A percentile compares a stretch with the other conserved stretches of the same genome.
These are phyloP conservation scores for Drosophila pseudotakahashii DNA, from an alignment of 2,888 invertebrate species.

Conservation along the genomic window DNA sequence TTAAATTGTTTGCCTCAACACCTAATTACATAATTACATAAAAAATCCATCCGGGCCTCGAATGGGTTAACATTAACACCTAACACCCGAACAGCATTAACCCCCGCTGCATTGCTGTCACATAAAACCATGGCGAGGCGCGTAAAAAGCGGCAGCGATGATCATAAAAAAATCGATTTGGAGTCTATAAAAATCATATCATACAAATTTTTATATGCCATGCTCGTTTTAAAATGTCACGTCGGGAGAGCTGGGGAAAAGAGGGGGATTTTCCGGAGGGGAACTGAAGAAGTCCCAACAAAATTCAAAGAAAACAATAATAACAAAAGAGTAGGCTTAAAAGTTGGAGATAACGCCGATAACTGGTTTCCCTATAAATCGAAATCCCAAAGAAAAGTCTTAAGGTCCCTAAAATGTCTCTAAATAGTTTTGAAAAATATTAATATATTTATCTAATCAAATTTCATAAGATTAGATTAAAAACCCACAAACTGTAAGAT, in stretches of 20 bases:
- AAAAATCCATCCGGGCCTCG: slow-evolving; percentile 1
- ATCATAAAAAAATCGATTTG: slow-evolving; percentile 79
- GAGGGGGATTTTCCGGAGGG: slow-evolving; percentile 2
- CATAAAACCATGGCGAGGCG: slow-evolving; percentile 68
- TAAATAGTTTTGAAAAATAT: no score
- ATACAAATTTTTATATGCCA: slow-evolving; percentile 76
- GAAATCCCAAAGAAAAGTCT: not conserved
- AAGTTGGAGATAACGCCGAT: no score
- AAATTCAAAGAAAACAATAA: slow-evolving; percentile 21
- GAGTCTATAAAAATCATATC: slow-evolving; percentile 77
- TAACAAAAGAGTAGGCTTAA: not conserved
- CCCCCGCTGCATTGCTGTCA: slow-evolving; percentile 53
- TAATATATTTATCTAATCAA: no score
- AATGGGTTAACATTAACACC: slow-evolving; percentile 27
- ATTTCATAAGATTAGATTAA: no score
- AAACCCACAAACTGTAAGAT: not conserved
- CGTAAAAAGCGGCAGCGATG: slow-evolving; percentile 71
- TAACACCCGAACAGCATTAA: no score
- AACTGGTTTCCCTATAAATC: not conserved
- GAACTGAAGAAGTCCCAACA: not conserved
- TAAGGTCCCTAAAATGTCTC: no score
- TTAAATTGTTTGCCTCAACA: slow-evolving; percentile 63
- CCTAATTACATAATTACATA: slow-evolving; percentile 75
- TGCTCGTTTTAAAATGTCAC: slow-evolving; percentile 55
- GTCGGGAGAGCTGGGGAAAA: no score